A percentile compares a stretch with the other conserved stretches of the same genome.
phyloP scores from a whole-genome alignment of 1,140 invertebrate species.

The Pachyrhynchus sulphureomaculatus region DNA sequence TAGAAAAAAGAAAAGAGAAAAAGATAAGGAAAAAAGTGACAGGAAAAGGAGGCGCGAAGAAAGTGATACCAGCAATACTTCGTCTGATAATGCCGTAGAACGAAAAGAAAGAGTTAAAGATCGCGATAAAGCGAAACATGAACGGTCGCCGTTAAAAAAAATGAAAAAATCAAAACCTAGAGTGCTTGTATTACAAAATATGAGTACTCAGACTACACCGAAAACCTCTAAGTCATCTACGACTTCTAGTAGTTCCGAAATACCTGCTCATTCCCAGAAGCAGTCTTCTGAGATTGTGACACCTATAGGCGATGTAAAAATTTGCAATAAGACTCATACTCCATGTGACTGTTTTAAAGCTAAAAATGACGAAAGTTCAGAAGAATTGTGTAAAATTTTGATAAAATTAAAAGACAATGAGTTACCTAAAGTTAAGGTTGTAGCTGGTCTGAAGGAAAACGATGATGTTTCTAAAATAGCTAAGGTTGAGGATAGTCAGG shows the following conservation, averaged over 20 bases:
- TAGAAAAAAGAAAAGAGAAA: constrained; percentile 14
- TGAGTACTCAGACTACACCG: constrained; percentile 46
- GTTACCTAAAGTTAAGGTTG: constrained; percentile 36
- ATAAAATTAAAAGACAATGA: constrained; percentile 47
- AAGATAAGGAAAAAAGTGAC: constrained; percentile 10
- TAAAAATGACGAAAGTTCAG: constrained; percentile 12
- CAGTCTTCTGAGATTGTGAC: neutral
- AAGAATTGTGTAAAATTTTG: constrained; percentile 46
- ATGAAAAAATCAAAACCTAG: constrained; percentile 16
- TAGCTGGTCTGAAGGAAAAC: neutral
- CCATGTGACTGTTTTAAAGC: constrained; percentile 36
- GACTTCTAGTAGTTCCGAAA: neutral
- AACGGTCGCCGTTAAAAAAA: constrained; percentile 13
- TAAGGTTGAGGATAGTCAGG: neutral
- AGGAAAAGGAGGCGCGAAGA: constrained; percentile 6
- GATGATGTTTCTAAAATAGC: no score
- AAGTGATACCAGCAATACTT: constrained; percentile 19
- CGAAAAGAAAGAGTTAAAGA: constrained; percentile 1
- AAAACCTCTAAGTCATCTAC: constrained; percentile 27
- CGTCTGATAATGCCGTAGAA: neutral
- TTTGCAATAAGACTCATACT: constrained; percentile 25
- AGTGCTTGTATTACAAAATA: constrained; percentile 44
- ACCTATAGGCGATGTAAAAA: neutral
- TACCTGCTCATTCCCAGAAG: neutral
- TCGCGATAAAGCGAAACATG: constrained; percentile 11